Base-by-base conservation (phyloP, 1,140 invertebrate species). In the Araneus ventricosus region DNA sequence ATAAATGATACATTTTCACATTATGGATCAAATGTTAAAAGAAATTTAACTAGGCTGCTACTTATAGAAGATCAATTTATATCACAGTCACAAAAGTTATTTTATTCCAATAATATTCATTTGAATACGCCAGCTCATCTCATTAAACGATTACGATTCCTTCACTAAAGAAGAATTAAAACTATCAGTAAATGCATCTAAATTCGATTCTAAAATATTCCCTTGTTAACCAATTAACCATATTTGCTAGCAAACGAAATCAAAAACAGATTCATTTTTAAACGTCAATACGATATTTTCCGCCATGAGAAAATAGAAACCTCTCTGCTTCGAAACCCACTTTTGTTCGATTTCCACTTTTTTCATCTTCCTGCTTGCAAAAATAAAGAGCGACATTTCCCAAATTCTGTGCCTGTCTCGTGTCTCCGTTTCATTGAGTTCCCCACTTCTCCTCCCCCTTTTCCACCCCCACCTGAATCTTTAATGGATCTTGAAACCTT, bases 401-500 rank as follows among this genome's bases (percentile, higher is more conserved):
- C 27, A 75, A 75, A 75, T 75, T 75, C 70, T 75, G 30, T 75
- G 2, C 30, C 10, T 67, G 63, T 67, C 45, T 52, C 27, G 63
- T 67, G 63, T 67, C 63, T n/a, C 24, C 5, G 10, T 67, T 67
- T 67, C 63, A 67, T 27, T 10, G 63, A 67, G 8, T 14, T 52
- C 17, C 45, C 10, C 24, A 7, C 63, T 27, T n/a, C 8, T 30
- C 14, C 63, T n/a, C 27, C 6, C 37, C 3, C 24, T 4, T 7
- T 45, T n/a, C 14, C 80, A 5, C 30, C 24, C 27, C n/a, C 80
- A 41, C 24, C 24, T 84, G 80, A 41, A 45, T 84, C 80, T 84
- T 84, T 84, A 84, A 84, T 84, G 80, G 80, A 84, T 84, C 80
- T 41, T 84, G 80, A 84, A 52, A 84, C 39, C n/a, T 84, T 84